Base-by-base conservation (phyloP, 2,888 invertebrate species). In the Drosophila bunnanda region DNA sequence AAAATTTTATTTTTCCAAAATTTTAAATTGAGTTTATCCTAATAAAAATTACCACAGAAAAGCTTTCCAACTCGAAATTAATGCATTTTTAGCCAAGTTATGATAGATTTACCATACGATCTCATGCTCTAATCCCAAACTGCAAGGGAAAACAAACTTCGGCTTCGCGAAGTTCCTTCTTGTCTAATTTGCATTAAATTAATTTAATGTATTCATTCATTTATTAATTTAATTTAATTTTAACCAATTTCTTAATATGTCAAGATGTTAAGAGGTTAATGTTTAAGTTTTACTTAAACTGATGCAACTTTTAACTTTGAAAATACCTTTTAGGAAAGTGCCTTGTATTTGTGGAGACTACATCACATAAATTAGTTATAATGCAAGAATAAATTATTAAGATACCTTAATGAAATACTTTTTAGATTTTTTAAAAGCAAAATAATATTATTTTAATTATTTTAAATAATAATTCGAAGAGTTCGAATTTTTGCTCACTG, bases 331-430 rank as follows among this genome's bases (percentile, higher is more conserved):
- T 13, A 48, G 13, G 17, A 48, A 48, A 30, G 30, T 20, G 30
- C 48, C 48, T 48, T 50, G 20, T 50, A 9, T 9, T 13, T 50
- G 30, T 50, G 30, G 17, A 15, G 5, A 50, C 48, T 50, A 50
- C 13, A 20, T 30, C 7, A 48, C 17, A 48, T 2, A 20, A 17
- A 20, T 30, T 30, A 13, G 8, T 17, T 48, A 4, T 5, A 12
- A 17, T 17, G 12, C 17, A 17, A 17, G 3, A 12, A 46, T 10
- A 17, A 30, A 17, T 13, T 30, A 17, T 12, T 10, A 25, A 25
- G 15, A 44, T 46, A 46, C 2, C 10, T 46, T 28, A n/a, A 2
- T 10, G n/a, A 28, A 46, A 28, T 28, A 28, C 10, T n/a, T 10
- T 46, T 0, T n/a, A n/a, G 0, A 46, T n/a, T n/a, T 28, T n/a